A percentile compares a stretch with the other conserved stretches of the same genome.
These are phyloP conservation scores for Nebria salina DNA, from an alignment of 2,888 invertebrate genomes.

Conservation along the genomic window DNA sequence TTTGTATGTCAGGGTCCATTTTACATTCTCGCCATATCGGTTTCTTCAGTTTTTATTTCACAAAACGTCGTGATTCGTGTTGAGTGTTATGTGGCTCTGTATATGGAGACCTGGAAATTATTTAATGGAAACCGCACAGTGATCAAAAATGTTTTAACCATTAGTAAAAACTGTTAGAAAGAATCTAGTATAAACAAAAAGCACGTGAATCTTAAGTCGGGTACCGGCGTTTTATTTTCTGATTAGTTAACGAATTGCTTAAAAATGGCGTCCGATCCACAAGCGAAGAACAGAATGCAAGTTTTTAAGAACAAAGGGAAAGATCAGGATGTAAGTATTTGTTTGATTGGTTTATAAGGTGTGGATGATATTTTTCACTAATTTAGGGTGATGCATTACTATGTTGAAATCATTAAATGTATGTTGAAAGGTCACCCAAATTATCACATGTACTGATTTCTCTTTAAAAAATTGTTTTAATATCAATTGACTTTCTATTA, in stretches of 20 bases:
- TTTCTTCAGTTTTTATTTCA: conserved; percentile 45
- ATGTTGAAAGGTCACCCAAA: conserved; percentile 39
- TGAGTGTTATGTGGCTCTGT: conserved; percentile 47
- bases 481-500: conserved; percentile 32
- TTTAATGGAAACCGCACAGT: conserved; percentile 36
- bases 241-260: conserved; percentile 53
- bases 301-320: conserved; percentile 99
- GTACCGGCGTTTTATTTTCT: conserved; percentile 44
- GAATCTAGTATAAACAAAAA: conserved; percentile 34
- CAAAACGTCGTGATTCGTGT: conserved; percentile 44
- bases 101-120: conserved; percentile 36
- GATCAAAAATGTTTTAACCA: conserved; percentile 35
- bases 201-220: conserved; percentile 44
- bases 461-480: conserved; percentile 14
- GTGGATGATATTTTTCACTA: not conserved
- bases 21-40: conserved; percentile 42
- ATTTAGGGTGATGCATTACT: not conserved
- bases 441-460: conserved; percentile 37
- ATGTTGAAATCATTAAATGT: conserved; percentile 11
- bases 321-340: conserved; percentile 94
- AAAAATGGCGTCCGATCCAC: conserved; percentile 81
- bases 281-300: conserved; percentile 86
- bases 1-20: conserved; percentile 38
- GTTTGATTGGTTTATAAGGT: conserved; percentile 2
- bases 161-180: conserved; percentile 16